phyloP scores from a whole-genome alignment of 1,140 invertebrate species.

The Amphibalanus amphitrite region DNA sequence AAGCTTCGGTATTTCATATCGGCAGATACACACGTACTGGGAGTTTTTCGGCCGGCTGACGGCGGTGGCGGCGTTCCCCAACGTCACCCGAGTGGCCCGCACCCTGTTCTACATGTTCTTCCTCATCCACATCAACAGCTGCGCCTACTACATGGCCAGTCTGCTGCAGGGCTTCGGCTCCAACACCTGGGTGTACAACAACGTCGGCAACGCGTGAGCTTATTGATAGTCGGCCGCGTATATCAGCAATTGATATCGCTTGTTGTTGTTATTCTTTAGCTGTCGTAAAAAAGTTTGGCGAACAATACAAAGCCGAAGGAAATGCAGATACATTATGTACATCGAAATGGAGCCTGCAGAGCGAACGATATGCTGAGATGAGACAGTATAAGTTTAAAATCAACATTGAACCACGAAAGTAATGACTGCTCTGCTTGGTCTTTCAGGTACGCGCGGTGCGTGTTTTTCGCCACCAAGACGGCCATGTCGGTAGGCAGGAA shows the following conservation, averaged over 20 bases:
- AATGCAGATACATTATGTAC: not conserved
- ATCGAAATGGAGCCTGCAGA: not conserved
- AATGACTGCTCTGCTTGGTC: no score
- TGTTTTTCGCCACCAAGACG: slow-evolving; percentile 88
- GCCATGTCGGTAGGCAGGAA: slow-evolving; percentile 93
- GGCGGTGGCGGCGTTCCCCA: slow-evolving; percentile 45
- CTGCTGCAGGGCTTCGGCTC: slow-evolving; percentile 55
- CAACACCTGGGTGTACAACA: slow-evolving; percentile 71
- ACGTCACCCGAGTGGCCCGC: slow-evolving; percentile 55
- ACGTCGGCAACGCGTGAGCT: slow-evolving; percentile 44
- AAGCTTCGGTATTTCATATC: no score
- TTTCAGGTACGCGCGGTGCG: slow-evolving; percentile 70
- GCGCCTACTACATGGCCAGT: slow-evolving; percentile 75
- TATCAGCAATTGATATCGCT: no score
- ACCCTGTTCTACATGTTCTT: slow-evolving; percentile 84
- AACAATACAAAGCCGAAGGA: not conserved
- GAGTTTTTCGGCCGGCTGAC: slow-evolving; percentile 77
- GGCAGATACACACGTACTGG: slow-evolving; percentile 70
- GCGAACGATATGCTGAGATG: not conserved
- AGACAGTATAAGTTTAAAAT: not conserved
- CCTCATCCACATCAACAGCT: slow-evolving; percentile 83
- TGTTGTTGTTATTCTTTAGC: no score
- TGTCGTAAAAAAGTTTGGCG: not conserved
- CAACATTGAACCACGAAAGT: no score
- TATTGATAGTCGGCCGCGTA: slow-evolving; percentile 9